phyloP scores from a whole-genome alignment of 2,113 vertebrate genomes.

The Pterocles burchelli region DNA sequence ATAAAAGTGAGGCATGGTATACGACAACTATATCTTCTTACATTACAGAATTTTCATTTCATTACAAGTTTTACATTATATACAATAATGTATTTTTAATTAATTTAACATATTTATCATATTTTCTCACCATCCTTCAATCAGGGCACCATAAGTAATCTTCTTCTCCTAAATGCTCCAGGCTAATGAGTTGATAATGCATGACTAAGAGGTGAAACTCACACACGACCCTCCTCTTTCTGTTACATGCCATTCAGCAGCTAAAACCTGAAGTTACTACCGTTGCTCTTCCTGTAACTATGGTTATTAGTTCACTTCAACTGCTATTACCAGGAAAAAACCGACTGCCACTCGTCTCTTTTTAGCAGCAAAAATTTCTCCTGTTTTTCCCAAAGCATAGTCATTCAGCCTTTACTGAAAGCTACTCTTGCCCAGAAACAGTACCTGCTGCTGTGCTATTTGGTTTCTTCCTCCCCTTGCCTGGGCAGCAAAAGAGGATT shows the following conservation, averaged over 20 bases:
- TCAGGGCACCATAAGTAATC: not conserved
- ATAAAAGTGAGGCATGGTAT: not conserved
- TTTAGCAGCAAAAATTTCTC: not conserved
- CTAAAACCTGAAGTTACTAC: not conserved
- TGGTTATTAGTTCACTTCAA: slow-evolving; percentile 15
- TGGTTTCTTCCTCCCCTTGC: not conserved
- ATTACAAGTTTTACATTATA: not conserved
- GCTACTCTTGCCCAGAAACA: not conserved
- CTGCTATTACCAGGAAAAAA: not conserved
- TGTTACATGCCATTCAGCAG: not conserved
- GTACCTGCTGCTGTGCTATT: not conserved
- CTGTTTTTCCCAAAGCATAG: not conserved
- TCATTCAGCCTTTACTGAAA: not conserved
- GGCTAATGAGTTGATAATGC: not conserved
- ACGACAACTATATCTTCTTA: not conserved
- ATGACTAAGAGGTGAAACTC: not conserved
- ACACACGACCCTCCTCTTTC: not conserved
- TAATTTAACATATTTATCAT: not conserved
- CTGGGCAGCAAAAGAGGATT: not conserved
- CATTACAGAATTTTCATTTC: not conserved
- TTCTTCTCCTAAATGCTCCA: not conserved
- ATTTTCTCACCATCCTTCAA: not conserved
- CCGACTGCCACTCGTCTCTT: not conserved
- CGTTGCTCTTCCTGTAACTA: not conserved
- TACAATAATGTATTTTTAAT: not conserved